Conservation (phyloP, 2,888 invertebrate species). For the Agrilus cyanescens region DNA sequence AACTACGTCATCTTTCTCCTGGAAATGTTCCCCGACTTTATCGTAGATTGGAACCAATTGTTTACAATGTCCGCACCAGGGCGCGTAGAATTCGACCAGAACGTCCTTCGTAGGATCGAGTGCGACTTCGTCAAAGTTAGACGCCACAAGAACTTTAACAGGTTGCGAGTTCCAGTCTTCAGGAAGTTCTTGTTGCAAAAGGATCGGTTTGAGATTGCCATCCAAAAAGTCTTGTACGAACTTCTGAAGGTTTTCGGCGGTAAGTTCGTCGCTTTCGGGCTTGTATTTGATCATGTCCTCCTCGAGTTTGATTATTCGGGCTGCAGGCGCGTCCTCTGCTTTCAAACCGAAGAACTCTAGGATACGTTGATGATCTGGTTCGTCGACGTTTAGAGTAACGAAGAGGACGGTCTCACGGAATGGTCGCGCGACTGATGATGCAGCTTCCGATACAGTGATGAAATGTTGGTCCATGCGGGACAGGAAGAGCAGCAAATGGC, state of each 20-base stretch:
- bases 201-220: conserved; percentile 88
- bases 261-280: conserved; percentile 63
- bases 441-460: conserved; percentile 58
- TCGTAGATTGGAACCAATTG: conserved; percentile 96
- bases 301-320: conserved; percentile 86
- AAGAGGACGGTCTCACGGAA: conserved; percentile 90
- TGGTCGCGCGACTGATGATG: conserved; percentile 74
- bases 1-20: conserved; percentile 67
- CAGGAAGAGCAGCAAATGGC: conserved; percentile 89
- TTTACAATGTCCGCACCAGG: conserved; percentile 99
- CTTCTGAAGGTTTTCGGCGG: conserved; percentile 53
- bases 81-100: conserved; percentile 97
- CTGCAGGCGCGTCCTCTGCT: conserved; percentile 81
- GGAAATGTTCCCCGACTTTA: conserved; percentile 72
- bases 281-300: conserved; percentile 98
- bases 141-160: conserved; percentile 86
- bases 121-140: conserved; percentile 91
- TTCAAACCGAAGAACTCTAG: conserved; percentile 97
- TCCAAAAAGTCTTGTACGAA: conserved; percentile 87
- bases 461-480: conserved; percentile 81
- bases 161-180: conserved; percentile 94
- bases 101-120: conserved; percentile 81
- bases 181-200: conserved; percentile 87
- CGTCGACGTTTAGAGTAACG: conserved; percentile 89
- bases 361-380: conserved; percentile 93